Conservation (phyloP, 2,113 vertebrate species). For the Microcebus jonahi region DNA sequence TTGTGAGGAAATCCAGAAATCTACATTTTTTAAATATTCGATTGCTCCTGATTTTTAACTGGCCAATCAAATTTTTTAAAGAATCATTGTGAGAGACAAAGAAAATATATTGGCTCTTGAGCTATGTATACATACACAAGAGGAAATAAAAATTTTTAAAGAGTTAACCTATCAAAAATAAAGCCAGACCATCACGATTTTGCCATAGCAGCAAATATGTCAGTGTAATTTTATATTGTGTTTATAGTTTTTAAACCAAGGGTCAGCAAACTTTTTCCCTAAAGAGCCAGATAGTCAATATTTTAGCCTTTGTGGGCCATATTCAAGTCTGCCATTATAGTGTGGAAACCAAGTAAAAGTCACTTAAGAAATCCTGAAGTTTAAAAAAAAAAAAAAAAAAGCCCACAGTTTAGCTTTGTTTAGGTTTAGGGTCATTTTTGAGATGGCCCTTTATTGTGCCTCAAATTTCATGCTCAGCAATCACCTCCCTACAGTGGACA, state of each 20-base stretch:
- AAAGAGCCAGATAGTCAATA: not conserved
- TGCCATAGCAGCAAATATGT: not conserved
- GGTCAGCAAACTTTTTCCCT: not conserved
- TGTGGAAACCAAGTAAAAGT: not conserved
- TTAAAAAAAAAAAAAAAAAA: not conserved
- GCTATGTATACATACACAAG: not conserved
- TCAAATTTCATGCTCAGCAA: not conserved
- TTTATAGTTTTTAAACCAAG: not conserved
- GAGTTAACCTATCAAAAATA: not conserved
- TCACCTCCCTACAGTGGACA: not conserved
- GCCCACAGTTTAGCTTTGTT: not conserved
- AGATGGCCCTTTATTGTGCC: not conserved
- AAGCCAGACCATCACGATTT: not conserved
- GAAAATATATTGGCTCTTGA: not conserved
- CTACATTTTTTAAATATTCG: not conserved
- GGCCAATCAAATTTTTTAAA: not conserved
- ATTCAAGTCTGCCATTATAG: not conserved
- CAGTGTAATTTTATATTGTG: not conserved
- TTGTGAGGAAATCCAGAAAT: not conserved
- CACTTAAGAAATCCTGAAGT: not conserved
- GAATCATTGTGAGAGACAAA: not conserved
- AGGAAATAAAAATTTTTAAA: not conserved
- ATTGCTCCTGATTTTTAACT: not conserved
- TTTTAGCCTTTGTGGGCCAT: not conserved
- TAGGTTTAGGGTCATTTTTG: conserved; percentile 12